Conservation (phyloP, 2,888 invertebrate species). For the Liopterus haemorrhoidalis region DNA sequence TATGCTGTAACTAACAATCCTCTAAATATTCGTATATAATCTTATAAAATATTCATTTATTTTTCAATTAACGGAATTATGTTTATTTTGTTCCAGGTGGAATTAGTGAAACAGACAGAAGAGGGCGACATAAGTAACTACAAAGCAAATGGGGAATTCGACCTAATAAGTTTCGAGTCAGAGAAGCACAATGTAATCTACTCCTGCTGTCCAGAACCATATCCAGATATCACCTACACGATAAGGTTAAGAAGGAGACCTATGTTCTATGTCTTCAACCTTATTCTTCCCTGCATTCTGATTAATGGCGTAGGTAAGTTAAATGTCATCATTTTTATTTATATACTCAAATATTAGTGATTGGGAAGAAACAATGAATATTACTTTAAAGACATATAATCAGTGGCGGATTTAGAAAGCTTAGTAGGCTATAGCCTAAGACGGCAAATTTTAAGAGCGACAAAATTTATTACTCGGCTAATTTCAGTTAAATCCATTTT, state of each 20-base stretch:
- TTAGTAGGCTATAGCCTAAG: no score
- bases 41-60: no score
- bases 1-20: no score
- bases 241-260: conserved; percentile 70
- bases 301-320: conserved; percentile 75
- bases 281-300: conserved; percentile 76
- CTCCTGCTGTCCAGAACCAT: conserved; percentile 76
- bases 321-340: no score
- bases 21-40: no score
- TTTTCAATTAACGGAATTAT: no score
- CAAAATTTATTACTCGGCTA: no score
- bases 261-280: conserved; percentile 80
- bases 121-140: conserved; percentile 83
- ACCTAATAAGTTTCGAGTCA: conserved; percentile 70
- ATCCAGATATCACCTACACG: conserved; percentile 77
- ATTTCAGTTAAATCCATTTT: no score
- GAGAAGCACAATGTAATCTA: conserved; percentile 67
- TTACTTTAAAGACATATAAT: no score
- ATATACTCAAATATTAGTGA: conserved; percentile 10
- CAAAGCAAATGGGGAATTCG: conserved; percentile 87
- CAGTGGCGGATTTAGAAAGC: no score
- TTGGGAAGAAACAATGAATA: conserved; percentile 28
- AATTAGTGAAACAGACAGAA: conserved; percentile 69
- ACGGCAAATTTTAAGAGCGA: no score
- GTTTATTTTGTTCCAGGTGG: conserved; percentile 64